These are phyloP conservation scores for Benthosema pterotum DNA, from an alignment of 2,797 vertebrate species.

Conservation along the genomic window DNA sequence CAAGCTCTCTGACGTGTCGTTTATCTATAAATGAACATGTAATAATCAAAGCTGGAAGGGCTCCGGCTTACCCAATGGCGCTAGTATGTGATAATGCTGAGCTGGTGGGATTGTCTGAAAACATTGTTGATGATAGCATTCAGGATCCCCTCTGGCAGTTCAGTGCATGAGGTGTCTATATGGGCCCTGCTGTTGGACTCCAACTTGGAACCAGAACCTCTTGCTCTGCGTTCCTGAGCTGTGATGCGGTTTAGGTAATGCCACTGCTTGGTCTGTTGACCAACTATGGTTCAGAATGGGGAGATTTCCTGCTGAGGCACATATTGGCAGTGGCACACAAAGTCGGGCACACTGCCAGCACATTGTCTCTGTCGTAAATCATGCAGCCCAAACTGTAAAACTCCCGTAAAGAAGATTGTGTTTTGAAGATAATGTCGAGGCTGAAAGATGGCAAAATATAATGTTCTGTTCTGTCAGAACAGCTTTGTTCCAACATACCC, in stretches of 20 bases:
- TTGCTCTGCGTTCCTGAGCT: conserved; percentile 7
- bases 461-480: conserved; percentile 1
- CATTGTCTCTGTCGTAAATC: conserved; percentile 11
- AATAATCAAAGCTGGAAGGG: neutral
- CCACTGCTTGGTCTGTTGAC: conserved; percentile 22
- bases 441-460: conserved; percentile 10
- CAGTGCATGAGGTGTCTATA: conserved; percentile 16
- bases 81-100: neutral
- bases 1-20: neutral
- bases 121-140: neutral
- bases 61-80: conserved; percentile 2
- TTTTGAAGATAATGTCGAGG: conserved; percentile 9
- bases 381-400: neutral
- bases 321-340: conserved; percentile 9
- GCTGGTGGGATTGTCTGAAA: neutral
- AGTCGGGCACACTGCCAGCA: conserved; percentile 8
- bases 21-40: conserved; percentile 16
- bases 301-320: conserved; percentile 17
- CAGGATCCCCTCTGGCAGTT: conserved; percentile 13
- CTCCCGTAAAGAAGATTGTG: neutral
- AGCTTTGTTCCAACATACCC: conserved; percentile 15
- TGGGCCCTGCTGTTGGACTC: conserved; percentile 21
- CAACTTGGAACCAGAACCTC: conserved; percentile 11
- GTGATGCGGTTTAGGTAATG: conserved; percentile 26
- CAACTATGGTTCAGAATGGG: conserved; percentile 20